These are phyloP conservation scores for Rhipidura dahli DNA, from an alignment of 2,113 vertebrate species.

Conservation along the genomic window DNA sequence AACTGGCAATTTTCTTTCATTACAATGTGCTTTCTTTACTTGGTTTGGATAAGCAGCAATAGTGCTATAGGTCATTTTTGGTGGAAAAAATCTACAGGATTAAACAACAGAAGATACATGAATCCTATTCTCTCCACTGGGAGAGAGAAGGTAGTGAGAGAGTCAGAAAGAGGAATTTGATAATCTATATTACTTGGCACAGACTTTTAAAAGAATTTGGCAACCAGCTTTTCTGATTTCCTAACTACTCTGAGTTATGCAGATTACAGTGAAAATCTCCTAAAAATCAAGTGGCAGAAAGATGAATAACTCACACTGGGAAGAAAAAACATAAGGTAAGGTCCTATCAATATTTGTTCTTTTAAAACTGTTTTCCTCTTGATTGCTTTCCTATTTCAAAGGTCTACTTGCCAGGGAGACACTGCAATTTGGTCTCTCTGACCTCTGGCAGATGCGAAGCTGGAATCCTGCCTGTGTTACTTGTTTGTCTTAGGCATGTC, in stretches of 20 bases:
- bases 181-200: rapidly evolving
- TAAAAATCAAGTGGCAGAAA: neutral
- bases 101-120: neutral
- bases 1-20: neutral
- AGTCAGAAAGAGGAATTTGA: neutral
- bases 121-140: neutral
- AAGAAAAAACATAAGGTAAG: neutral
- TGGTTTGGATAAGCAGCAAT: neutral
- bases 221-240: neutral
- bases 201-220: neutral
- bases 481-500: neutral
- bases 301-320: neutral
- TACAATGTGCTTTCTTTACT: neutral
- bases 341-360: neutral
- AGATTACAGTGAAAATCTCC: neutral
- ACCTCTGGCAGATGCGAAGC: neutral
- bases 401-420: neutral
- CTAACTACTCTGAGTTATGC: neutral
- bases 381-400: neutral
- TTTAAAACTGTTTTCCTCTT: neutral
- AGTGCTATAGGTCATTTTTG: neutral
- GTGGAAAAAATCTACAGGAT: neutral
- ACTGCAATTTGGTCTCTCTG: neutral
- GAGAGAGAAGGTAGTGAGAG: neutral
- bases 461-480: neutral